A percentile compares a stretch with the other conserved stretches of the same genome.
phyloP scores from a whole-genome alignment of 64 coral and sea anemone genomes.

The Anthopleura sola region DNA sequence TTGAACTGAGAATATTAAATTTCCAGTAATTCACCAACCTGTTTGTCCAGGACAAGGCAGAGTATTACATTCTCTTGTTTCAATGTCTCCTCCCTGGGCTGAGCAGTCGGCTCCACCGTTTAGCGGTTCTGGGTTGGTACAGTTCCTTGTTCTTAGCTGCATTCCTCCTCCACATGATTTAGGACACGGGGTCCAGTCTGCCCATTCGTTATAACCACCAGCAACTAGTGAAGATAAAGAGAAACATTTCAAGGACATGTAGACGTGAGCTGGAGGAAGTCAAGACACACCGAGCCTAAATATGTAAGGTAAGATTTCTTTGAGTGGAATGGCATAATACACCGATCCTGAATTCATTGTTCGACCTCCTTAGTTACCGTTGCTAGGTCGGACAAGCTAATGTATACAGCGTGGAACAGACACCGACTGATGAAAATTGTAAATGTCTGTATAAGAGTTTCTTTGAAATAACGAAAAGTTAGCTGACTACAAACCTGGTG shows the following conservation, averaged over 20 bases:
- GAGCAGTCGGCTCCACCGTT: constrained; percentile 81
- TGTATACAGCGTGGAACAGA: too few species aligned
- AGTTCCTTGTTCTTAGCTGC: constrained; percentile 70
- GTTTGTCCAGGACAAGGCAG: constrained; percentile 64
- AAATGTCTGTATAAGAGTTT: too few species aligned
- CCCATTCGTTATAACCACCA: constrained; percentile 79
- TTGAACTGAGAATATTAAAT: too few species aligned
- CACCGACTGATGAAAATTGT: too few species aligned
- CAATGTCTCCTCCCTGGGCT: constrained; percentile 61
- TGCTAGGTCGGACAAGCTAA: too few species aligned
- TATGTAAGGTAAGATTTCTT: too few species aligned
- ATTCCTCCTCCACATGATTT: constrained; percentile 71
- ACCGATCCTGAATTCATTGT: too few species aligned
- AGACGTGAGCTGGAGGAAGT: not conserved
- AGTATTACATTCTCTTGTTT: constrained; percentile 60
- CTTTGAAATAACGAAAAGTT: not conserved
- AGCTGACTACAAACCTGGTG: constrained; percentile 38
- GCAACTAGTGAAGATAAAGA: constrained; percentile 31
- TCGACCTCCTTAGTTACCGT: too few species aligned
- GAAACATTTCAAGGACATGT: not conserved
- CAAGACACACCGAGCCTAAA: too few species aligned
- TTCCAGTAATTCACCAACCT: constrained; percentile 18
- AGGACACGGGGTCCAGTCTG: constrained; percentile 59
- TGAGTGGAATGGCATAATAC: too few species aligned
- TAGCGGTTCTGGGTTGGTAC: constrained; percentile 67